Base-by-base conservation (phyloP, 2,797 vertebrate genomes). In the Coranthus polyacanthus region DNA sequence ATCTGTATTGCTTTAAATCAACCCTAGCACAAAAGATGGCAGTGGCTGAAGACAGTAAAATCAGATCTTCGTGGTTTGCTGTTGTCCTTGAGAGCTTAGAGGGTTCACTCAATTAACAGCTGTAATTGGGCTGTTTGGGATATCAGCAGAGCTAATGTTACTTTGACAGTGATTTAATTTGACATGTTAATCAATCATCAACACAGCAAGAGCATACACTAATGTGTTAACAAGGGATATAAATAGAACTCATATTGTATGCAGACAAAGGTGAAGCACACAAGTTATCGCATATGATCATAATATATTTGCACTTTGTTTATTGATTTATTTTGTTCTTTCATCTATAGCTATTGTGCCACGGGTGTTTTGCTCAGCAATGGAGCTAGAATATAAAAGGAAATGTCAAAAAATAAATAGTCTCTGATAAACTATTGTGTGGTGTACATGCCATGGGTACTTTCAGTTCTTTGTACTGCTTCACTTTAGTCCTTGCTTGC, bases 161-260 rank as follows among this genome's bases (percentile, higher is more conserved):
- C 81, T 84, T 87, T 90, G 87, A 90, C 88, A 83, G 71, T 88
- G 81, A 88, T 90, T 88, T 85, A 71, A 85, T 89, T 72, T 84
- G 86, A 90, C 88, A 76, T 90, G 88, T 88, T 91, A 88, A 90
- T 92, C 85, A 88, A 88, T 92, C 88, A 90, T 88, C 81, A 74
- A 65, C 81, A 80, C 58, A 61, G 69, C 67, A 44, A 24, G 46
- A 56, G 63, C 73, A 56, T 55, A 65, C 51, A 65, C 70, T 75
- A 52, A 85, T 74, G 70, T 78, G 72, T 78, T 84, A 81, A 83
- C 78, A 78, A 75, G 71, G 52, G 49, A 57, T 82, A 83, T 75
- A 81, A 82, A 87, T 79, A 81, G 74, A 39, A 53, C 70, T 81
- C 17, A 56, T 55, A 38, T 37, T 58, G 64, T 50, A 56, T 45